Evolutionary conservation across 2,113 vertebrate genomes (phyloP).

Genomic region (Chitala chitala): DNA sequence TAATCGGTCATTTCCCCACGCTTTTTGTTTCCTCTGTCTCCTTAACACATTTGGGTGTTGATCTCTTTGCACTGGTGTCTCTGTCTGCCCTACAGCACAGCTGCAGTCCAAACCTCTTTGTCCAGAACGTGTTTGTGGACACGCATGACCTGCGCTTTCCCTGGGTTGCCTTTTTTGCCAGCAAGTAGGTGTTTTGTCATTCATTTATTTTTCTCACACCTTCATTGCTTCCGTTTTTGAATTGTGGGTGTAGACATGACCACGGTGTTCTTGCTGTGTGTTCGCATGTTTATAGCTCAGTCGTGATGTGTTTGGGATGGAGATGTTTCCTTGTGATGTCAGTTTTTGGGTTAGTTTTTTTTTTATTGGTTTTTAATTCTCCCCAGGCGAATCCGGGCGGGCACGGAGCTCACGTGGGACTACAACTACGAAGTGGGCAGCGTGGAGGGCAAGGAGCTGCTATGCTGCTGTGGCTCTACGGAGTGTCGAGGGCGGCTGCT

Average conservation of each 20-base stretch:
- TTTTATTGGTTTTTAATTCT: too few species aligned
- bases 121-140: slow-evolving; percentile 97
- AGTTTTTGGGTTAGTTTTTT: too few species aligned
- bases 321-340: too few species aligned
- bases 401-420: slow-evolving; percentile 94
- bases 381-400: slow-evolving; percentile 83
- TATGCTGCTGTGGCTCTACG: slow-evolving; percentile 95
- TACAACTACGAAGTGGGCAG: slow-evolving; percentile 98
- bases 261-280: too few species aligned
- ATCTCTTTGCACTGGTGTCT: not conserved
- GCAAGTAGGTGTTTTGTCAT: slow-evolving; percentile 72
- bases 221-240: not conserved
- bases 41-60: not conserved
- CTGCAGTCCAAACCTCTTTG: slow-evolving; percentile 94
- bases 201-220: not conserved
- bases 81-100: slow-evolving; percentile 72
- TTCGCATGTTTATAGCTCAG: too few species aligned
- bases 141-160: slow-evolving; percentile 94
- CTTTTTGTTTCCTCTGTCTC: too few species aligned
- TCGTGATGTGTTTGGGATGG: too few species aligned
- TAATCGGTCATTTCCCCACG: too few species aligned
- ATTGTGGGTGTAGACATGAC: not conserved
- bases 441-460: slow-evolving; percentile 91
- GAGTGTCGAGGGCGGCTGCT: slow-evolving; percentile 88
- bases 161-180: slow-evolving; percentile 98